Evolutionary conservation across 2,888 invertebrate species (phyloP).

Genomic region (Tetropium fuscum): DNA sequence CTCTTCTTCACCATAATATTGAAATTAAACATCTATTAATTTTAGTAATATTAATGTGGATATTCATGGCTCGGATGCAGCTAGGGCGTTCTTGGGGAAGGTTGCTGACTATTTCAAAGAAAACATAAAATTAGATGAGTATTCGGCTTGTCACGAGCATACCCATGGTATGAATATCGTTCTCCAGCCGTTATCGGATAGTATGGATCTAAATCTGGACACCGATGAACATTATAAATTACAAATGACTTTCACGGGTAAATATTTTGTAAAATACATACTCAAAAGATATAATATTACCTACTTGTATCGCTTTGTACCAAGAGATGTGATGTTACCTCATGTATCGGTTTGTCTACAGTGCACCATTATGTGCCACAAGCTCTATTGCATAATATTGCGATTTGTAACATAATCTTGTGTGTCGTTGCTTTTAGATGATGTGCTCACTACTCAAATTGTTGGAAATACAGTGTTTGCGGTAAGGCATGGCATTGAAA

Average conservation of each 20-base stretch:
- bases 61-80: slow-evolving; percentile 66
- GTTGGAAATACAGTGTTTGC: slow-evolving; percentile 76
- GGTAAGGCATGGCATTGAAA: slow-evolving; percentile 81
- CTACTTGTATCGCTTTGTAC: too few species aligned
- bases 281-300: too few species aligned
- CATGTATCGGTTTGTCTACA: too few species aligned
- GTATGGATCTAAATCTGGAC: slow-evolving; percentile 71
- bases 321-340: too few species aligned
- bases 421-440: too few species aligned
- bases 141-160: slow-evolving; percentile 59
- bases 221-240: slow-evolving; percentile 79
- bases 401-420: too few species aligned
- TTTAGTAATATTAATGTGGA: slow-evolving; percentile 53
- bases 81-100: slow-evolving; percentile 68
- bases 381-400: too few species aligned
- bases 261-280: too few species aligned
- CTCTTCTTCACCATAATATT: too few species aligned
- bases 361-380: too few species aligned
- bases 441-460: slow-evolving; percentile 69
- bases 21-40: too few species aligned
- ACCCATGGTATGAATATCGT: slow-evolving; percentile 70
- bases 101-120: slow-evolving; percentile 60
- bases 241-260: slow-evolving; percentile 61
- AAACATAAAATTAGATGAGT: slow-evolving; percentile 25
- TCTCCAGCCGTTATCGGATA: slow-evolving; percentile 68